Evolutionary conservation across 2,113 vertebrate species (phyloP).

Genomic region (Nestor notabilis): DNA sequence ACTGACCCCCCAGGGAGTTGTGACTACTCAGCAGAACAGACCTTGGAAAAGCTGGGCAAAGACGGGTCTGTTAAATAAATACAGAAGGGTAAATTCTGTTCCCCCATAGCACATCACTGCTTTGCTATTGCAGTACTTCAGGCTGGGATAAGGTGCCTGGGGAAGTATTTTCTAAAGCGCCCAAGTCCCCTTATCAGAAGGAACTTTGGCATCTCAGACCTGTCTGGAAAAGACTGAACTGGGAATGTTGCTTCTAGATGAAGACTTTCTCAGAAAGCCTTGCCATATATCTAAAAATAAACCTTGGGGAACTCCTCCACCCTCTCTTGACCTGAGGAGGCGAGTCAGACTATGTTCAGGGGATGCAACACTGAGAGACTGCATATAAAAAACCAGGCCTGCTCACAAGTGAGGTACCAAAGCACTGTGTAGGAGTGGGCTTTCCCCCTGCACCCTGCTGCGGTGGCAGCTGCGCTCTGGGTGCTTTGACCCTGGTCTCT

Average conservation of each 20-base stretch:
- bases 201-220: background rate
- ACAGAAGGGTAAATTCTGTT: background rate
- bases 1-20: rapidly evolving
- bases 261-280: background rate
- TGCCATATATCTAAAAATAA: background rate
- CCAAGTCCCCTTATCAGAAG: background rate
- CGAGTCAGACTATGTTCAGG: background rate
- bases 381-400: background rate
- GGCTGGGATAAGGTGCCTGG: background rate
- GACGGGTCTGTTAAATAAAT: background rate
- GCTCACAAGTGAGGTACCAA: rapidly evolving
- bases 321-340: background rate
- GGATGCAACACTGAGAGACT: background rate
- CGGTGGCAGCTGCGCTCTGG: background rate
- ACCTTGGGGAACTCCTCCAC: background rate
- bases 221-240: background rate
- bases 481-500: background rate
- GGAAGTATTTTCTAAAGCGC: background rate
- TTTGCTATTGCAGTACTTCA: background rate
- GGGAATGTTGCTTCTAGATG: background rate
- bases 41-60: background rate
- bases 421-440: background rate
- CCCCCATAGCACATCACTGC: background rate
- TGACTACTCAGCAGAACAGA: background rate
- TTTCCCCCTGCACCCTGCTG: background rate